These are phyloP conservation scores for Virgularia gustaviana DNA, from an alignment of 92 coral and sea anemone species.

Conservation along the genomic window DNA sequence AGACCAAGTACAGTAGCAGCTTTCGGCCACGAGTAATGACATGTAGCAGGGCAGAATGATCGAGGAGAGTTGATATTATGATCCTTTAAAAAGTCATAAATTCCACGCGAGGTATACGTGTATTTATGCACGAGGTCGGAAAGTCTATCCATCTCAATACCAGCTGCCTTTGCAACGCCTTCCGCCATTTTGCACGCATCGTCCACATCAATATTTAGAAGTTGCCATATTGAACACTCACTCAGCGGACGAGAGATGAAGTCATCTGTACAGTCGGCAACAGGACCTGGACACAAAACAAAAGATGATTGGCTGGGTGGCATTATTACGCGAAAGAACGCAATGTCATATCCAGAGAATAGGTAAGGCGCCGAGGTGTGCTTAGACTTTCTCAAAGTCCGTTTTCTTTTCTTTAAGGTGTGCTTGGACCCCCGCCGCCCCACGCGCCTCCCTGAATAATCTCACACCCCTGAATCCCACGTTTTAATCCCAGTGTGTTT, in stretches of 20 bases:
- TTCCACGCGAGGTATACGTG: slow-evolving; percentile 46
- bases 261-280: background rate
- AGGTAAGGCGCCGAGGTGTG: no score
- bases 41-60: slow-evolving; percentile 62
- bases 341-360: no score
- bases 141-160: background rate
- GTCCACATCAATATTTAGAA: slow-evolving; percentile 73
- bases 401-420: no score
- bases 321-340: no score
- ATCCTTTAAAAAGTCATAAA: slow-evolving; percentile 54
- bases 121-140: slow-evolving; percentile 10
- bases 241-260: background rate
- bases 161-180: slow-evolving; percentile 10
- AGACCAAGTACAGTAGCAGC: slow-evolving; percentile 74
- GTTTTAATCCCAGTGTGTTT: no score
- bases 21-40: slow-evolving; percentile 74
- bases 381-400: no score
- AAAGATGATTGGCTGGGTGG: no score
- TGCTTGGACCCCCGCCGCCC: no score
- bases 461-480: no score
- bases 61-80: slow-evolving; percentile 65
- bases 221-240: slow-evolving; percentile 57
- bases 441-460: no score
- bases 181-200: slow-evolving; percentile 37
- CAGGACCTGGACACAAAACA: background rate